These are phyloP conservation scores for Choreutis nemorana DNA, from an alignment of 2,888 invertebrate species.

Conservation along the genomic window DNA sequence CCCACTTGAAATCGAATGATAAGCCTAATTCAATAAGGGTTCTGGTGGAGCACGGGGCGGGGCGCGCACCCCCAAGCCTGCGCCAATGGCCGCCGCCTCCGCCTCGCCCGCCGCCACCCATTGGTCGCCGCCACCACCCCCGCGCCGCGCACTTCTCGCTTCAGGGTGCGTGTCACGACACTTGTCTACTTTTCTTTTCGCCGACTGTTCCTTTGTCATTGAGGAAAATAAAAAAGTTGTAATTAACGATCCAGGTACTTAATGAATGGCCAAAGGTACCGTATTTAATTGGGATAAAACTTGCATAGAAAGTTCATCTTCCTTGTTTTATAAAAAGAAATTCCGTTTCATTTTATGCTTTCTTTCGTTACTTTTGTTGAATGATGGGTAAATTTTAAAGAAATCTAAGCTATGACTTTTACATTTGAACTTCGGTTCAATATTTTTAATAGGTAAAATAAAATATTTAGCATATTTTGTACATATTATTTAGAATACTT, in stretches of 20 bases:
- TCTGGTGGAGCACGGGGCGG: slow-evolving; percentile 62
- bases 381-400: too few relatives aligned
- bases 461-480: too few relatives aligned
- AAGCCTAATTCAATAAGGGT: slow-evolving; percentile 82
- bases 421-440: too few relatives aligned
- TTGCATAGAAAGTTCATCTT: too few relatives aligned
- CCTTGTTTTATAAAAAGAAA: too few relatives aligned
- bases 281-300: slow-evolving; percentile 30
- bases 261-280: slow-evolving; percentile 50
- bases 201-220: slow-evolving; percentile 67
- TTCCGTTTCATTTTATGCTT: too few relatives aligned
- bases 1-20: slow-evolving; percentile 72
- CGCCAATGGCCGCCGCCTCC: slow-evolving; percentile 33
- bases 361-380: too few relatives aligned
- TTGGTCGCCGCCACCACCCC: slow-evolving; percentile 30
- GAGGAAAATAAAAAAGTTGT: slow-evolving; percentile 66
- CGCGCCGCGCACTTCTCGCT: slow-evolving; percentile 23
- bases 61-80: slow-evolving; percentile 41
- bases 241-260: slow-evolving; percentile 65
- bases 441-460: too few relatives aligned
- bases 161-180: slow-evolving; percentile 63
- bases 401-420: too few relatives aligned
- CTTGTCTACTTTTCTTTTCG: slow-evolving; percentile 68
- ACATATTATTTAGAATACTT: too few relatives aligned
- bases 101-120: slow-evolving; percentile 28